phyloP scores from a whole-genome alignment of 2,113 vertebrate species.

The Nettapus auritus region DNA sequence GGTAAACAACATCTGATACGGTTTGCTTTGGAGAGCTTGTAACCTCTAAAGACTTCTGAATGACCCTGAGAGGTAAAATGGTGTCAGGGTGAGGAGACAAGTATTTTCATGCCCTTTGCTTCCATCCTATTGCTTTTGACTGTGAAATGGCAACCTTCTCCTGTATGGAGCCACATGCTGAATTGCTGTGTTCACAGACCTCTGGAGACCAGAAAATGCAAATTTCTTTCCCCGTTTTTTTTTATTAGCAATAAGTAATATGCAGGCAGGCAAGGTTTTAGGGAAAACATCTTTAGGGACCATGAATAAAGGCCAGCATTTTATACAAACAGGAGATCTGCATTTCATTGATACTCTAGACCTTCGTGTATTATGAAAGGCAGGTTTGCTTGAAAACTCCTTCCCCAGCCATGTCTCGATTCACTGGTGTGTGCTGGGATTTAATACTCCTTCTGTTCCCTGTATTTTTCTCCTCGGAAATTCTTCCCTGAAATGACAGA shows the following conservation, averaged over 20 bases:
- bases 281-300: neutral
- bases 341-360: conserved; percentile 1
- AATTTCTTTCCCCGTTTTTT: neutral
- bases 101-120: neutral
- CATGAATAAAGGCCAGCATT: neutral
- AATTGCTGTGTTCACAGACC: neutral
- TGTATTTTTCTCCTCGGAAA: neutral
- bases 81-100: neutral
- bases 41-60: neutral
- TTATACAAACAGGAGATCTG: neutral
- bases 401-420: neutral
- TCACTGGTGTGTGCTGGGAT: neutral
- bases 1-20: neutral
- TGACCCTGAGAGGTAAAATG: neutral
- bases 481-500: neutral
- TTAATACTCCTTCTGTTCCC: neutral
- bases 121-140: neutral
- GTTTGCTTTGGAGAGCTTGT: neutral
- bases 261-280: neutral
- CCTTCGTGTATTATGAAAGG: conserved; percentile 12
- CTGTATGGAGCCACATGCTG: neutral
- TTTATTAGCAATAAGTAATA: neutral
- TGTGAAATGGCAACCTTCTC: neutral
- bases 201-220: conserved; percentile 6
- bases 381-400: neutral